phyloP scores from a whole-genome alignment of 2,888 invertebrate species.

The Palloptera scutellata region DNA sequence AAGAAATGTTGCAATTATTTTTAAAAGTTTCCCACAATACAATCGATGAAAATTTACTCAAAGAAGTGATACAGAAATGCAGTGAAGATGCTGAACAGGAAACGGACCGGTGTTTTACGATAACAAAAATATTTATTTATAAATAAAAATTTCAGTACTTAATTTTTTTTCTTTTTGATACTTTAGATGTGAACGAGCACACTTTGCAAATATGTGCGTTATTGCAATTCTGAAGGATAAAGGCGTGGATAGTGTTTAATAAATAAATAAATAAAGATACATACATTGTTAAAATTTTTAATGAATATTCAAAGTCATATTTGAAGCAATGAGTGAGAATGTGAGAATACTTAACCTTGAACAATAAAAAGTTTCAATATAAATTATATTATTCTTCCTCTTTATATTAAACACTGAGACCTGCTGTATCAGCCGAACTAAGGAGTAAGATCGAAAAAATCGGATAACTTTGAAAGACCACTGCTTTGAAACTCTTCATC shows the following conservation, averaged over 20 bases:
- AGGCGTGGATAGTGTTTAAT: conserved; percentile 19
- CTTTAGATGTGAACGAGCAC: conserved; percentile 30
- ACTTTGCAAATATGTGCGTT: conserved; percentile 26
- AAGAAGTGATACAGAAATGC: conserved; percentile 22
- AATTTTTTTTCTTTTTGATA: not conserved
- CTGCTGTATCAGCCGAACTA: too few relatives aligned
- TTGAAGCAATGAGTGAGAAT: too few relatives aligned
- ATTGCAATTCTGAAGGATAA: conserved; percentile 18
- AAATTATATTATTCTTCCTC: too few relatives aligned
- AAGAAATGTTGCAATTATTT: conserved; percentile 30
- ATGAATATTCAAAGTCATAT: too few relatives aligned
- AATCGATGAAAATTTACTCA: conserved; percentile 12
- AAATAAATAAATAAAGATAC: too few relatives aligned
- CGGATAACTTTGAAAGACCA: too few relatives aligned
- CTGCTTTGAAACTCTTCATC: too few relatives aligned
- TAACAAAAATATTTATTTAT: not conserved
- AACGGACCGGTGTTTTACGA: conserved; percentile 22
- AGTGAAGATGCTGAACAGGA: conserved; percentile 11
- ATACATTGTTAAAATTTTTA: too few relatives aligned
- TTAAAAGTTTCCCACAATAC: conserved; percentile 14
- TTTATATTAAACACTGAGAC: too few relatives aligned
- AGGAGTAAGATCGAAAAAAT: too few relatives aligned
- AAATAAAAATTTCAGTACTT: not conserved
- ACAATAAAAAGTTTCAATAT: not conserved
- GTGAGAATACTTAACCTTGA: not conserved